Conservation (phyloP, 1,140 invertebrate genomes). For the Rhyzopertha dominica region DNA sequence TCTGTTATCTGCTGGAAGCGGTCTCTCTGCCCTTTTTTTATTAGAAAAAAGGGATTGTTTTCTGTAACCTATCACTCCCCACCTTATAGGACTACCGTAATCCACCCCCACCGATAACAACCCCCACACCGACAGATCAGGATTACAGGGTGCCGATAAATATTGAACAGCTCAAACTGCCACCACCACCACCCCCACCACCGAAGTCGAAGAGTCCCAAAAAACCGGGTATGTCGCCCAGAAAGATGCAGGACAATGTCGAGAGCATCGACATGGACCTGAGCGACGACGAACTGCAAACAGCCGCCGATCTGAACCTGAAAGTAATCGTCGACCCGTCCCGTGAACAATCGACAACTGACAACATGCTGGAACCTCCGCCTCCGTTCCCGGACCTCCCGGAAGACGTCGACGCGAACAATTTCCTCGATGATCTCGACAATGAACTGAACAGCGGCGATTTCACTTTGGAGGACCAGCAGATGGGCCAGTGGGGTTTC, state of each 20-base stretch:
- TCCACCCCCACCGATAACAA: neutral
- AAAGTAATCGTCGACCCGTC: constrained; percentile 2
- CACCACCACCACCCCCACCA: constrained; percentile 38
- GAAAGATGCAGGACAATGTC: constrained; percentile 53
- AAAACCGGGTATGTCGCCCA: constrained; percentile 45
- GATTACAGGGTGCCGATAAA: constrained; percentile 38
- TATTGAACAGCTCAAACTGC: constrained; percentile 31
- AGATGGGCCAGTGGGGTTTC: constrained; percentile 4
- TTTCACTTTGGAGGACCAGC: constrained; percentile 9
- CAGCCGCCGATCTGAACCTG: constrained; percentile 4
- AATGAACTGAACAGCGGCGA: constrained; percentile 23
- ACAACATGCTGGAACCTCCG: constrained; percentile 34
- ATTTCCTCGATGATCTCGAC: constrained; percentile 27
- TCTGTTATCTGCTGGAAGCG: too few species aligned
- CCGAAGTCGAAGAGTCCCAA: constrained; percentile 36
- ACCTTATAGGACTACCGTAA: constrained; percentile 27
- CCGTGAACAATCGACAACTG: constrained; percentile 11
- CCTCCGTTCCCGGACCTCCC: constrained; percentile 37
- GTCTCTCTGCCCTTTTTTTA: too few species aligned
- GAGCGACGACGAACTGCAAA: constrained; percentile 64
- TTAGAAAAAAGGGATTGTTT: neutral
- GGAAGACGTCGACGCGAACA: constrained; percentile 34
- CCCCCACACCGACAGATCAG: constrained; percentile 24
- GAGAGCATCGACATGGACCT: constrained; percentile 68
- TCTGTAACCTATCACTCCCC: neutral